phyloP scores from a whole-genome alignment of 2,797 vertebrate species.

The Mastacembelus armatus region DNA sequence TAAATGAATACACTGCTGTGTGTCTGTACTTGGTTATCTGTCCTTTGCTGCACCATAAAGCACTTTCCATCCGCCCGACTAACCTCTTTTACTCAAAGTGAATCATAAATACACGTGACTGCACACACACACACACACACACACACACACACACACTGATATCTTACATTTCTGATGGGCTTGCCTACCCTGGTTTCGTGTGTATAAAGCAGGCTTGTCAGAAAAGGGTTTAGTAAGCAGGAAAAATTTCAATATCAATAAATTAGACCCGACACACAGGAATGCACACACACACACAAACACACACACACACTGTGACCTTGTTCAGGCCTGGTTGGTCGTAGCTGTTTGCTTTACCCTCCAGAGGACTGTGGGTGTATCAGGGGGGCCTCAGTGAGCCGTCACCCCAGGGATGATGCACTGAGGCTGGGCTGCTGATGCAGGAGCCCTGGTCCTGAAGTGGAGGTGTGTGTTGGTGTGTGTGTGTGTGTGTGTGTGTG shows the following conservation, averaged over 20 bases:
- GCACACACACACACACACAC: background rate
- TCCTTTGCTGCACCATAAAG: slow-evolving; percentile 25
- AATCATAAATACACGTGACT: slow-evolving; percentile 49
- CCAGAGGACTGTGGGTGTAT: slow-evolving; percentile 1
- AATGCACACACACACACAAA: slow-evolving; percentile 10
- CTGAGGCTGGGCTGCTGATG: slow-evolving; percentile 11
- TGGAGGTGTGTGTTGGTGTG: too few relatives aligned
- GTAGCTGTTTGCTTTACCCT: slow-evolving; percentile 20
- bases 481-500: too few relatives aligned
- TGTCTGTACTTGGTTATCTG: slow-evolving; percentile 21
- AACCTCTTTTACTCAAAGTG: slow-evolving; percentile 45
- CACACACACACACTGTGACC: slow-evolving; percentile 30
- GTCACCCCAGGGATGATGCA: slow-evolving; percentile 23
- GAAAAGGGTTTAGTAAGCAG: slow-evolving; percentile 42
- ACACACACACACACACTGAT: background rate
- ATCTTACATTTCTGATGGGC: slow-evolving; percentile 26
- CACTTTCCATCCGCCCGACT: background rate
- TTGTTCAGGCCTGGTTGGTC: slow-evolving; percentile 17
- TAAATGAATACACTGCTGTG: slow-evolving; percentile 15
- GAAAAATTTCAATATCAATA: slow-evolving; percentile 42
- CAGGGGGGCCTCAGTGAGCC: slow-evolving; percentile 2
- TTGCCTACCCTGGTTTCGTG: slow-evolving; percentile 39
- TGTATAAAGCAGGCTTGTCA: slow-evolving; percentile 29
- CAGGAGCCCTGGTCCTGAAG: background rate
- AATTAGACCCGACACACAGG: slow-evolving; percentile 20